Base-by-base conservation (phyloP, 1,140 invertebrate species). In the Carposina sasakii region DNA sequence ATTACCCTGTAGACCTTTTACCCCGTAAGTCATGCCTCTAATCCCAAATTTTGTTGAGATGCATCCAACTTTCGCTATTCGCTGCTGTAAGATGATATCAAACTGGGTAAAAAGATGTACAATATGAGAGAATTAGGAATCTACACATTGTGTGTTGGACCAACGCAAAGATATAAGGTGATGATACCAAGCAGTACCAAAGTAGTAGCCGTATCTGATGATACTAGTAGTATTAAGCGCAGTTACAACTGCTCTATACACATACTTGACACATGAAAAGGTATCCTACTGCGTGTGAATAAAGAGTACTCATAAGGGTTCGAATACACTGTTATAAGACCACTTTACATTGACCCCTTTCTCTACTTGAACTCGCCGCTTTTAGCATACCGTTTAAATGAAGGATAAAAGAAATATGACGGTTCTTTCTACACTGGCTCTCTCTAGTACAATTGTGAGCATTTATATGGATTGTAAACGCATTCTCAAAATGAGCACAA, bases 381-480 rank as follows among this genome's bases (percentile, higher is more conserved):
- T 55, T 56, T 43, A 37, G 30, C 42, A 44, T 54, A 34, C 44
- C 23, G 43, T 50, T 26, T 28, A 23, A 33, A 36, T 8, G 51
- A 48, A 39, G 39, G 34, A 40, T 41, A 51, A 47, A 31, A 17
- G 48, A 60, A 40, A 54, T 39, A 60, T 55, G 63, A 55, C 37
- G 30, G 26, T 20, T 55, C 34, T 23, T 41, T 41, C 19, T 31
- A 51, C 19, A 21, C 41, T 34, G 40, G 39, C 42, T 48, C 24
- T 45, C 15, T 56, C 22, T 40, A 62, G 49, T 53, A 71, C 68
- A 60, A 78, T 75, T 64, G 47, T 54, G 52, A 39, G 46, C 62
- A 76, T 81, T 79, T 83, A 71, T 83, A 83, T 69, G 77, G 77
- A 83, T 83, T 76, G 54, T 41, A 62, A 76, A 70, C 62, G 63